Base-by-base conservation (phyloP, 2,113 vertebrate species). In the Corvus cornix region DNA sequence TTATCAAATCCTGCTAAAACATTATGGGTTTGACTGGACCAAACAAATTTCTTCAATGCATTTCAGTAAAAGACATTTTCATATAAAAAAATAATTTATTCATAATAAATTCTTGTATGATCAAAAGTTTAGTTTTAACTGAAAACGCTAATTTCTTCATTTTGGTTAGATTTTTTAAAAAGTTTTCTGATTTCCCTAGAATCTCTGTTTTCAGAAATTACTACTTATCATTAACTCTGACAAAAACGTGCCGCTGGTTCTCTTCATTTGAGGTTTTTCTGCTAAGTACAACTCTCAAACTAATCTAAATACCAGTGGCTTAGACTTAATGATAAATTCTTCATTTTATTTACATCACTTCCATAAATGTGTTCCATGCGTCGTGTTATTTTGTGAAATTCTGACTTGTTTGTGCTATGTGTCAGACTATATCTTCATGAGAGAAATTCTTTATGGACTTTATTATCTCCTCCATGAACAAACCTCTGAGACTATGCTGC, bases 81-180 rank as follows among this genome's bases (percentile, higher is more conserved):
- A 2, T 27, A 18, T 6, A 35, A 24, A 63, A 55, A 82, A 63
- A 44, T 37, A 2, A 19, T 41, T 43, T 43, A 23, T 70, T 69
- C 1, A 37, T 67, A 49, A 39, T 33, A 67, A 44, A 35, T 20
- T 10, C 3, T 58, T 44, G 1, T 7, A 35, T 68, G 3, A 52
- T 52, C 7, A 53, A 72, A 90, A 87, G 3, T 21, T 53, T 52
- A 39, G n/a, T 53, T 94, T 53, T 68, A 76, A 10, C 5, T 21
- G 49, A 67, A 56, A 79, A 41, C 10, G 52, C 0, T 37, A 26
- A n/a, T 69, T 56, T 41, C 7, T 31, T 51, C 2, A 16, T 39
- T 76, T 41, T 19, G 10, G 3, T n/a, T 58, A 21, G 2, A 56
- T 41, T 19, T 64, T 60, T 13, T 1, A 0, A 15, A 27, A 55